Evolutionary conservation across 2,113 vertebrate genomes (phyloP).

Genomic region (Amblyornis subalaris): DNA sequence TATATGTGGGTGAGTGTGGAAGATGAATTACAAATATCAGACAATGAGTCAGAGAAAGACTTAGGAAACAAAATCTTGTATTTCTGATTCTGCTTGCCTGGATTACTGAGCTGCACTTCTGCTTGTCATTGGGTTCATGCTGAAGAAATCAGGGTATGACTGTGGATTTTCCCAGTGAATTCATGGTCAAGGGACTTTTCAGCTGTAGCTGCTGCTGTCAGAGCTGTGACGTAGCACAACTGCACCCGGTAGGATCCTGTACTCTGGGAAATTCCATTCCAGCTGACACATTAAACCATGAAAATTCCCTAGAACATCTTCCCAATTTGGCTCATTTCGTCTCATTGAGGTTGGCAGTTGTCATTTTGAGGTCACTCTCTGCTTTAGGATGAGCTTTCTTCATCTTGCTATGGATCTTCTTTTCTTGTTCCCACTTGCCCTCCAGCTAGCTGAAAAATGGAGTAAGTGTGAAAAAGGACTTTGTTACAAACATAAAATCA

Average conservation of each 20-base stretch:
- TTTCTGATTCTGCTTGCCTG: not conserved
- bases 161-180: not conserved
- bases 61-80: not conserved
- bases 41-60: slow-evolving; percentile 37
- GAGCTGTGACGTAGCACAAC: not conserved
- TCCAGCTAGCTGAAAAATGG: slow-evolving; percentile 45
- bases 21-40: slow-evolving; percentile 57
- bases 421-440: slow-evolving; percentile 72
- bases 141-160: not conserved
- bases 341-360: slow-evolving; percentile 65
- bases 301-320: slow-evolving; percentile 69
- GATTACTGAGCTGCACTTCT: not conserved
- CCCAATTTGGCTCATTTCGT: slow-evolving; percentile 68
- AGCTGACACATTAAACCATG: not conserved
- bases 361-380: slow-evolving; percentile 71
- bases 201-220: not conserved
- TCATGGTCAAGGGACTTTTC: not conserved
- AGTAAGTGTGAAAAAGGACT: not conserved
- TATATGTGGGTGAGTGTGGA: slow-evolving; percentile 30
- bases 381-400: slow-evolving; percentile 70
- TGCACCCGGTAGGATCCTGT: not conserved
- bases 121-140: not conserved
- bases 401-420: slow-evolving; percentile 69
- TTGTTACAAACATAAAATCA: not conserved
- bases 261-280: not conserved